Conservation (phyloP, 1,140 invertebrate species). For the Copidosoma floridanum region DNA sequence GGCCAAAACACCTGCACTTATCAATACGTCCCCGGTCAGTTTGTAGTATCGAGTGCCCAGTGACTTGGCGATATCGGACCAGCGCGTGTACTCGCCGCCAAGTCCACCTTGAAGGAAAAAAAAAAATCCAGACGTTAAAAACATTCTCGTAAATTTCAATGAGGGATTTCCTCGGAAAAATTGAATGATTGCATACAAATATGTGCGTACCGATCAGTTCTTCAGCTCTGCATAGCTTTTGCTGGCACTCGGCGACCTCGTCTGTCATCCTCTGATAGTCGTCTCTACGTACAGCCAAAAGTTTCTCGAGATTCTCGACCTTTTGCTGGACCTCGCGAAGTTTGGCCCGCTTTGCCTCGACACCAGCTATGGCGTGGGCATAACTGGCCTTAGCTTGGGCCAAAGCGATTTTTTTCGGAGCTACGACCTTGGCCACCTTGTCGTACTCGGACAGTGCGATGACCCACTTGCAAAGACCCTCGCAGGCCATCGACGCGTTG, state of each 20-base stretch:
- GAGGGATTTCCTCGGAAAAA: not conserved
- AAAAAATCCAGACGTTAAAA: not conserved
- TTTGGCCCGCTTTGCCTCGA: constrained; percentile 75
- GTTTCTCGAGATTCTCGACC: constrained; percentile 62
- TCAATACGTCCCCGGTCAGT: constrained; percentile 47
- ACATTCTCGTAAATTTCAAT: not conserved
- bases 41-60: constrained; percentile 66
- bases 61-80: constrained; percentile 75
- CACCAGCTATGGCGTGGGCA: constrained; percentile 64
- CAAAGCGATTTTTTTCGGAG: constrained; percentile 78
- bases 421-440: constrained; percentile 86
- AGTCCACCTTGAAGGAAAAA: constrained; percentile 57
- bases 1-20: constrained; percentile 76
- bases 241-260: constrained; percentile 83
- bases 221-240: constrained; percentile 86
- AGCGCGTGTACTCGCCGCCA: constrained; percentile 78
- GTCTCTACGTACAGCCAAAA: constrained; percentile 61
- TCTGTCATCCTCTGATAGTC: constrained; percentile 67
- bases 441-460: constrained; percentile 90
- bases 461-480: constrained; percentile 88
- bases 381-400: constrained; percentile 74
- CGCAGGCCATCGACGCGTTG: constrained; percentile 71
- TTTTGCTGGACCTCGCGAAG: constrained; percentile 68
- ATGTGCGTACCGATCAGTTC: constrained; percentile 77
- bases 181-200: not conserved